Conservation (phyloP, 64 coral and sea anemone species). For the Dendronephthya gigantea region DNA sequence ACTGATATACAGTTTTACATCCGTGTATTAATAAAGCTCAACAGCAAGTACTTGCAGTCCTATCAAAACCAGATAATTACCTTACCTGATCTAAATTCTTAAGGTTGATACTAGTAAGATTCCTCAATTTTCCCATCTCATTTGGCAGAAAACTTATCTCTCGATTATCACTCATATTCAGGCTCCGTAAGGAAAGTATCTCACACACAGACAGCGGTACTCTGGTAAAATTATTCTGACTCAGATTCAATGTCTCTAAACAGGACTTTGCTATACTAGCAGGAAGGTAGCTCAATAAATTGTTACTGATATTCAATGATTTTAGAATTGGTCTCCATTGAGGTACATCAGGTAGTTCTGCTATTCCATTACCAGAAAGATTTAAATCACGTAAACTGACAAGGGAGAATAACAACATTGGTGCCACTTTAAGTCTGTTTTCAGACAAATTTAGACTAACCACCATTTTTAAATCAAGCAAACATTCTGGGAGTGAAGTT, state of each 20-base stretch:
- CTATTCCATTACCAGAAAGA: slow-evolving; percentile 56
- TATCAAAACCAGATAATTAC: too few species aligned
- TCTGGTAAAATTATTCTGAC: slow-evolving; percentile 68
- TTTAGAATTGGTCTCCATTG: slow-evolving; percentile 58
- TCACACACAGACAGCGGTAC: slow-evolving; percentile 69
- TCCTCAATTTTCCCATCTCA: slow-evolving; percentile 75
- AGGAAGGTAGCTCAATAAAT: slow-evolving; percentile 49
- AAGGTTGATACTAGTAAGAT: slow-evolving; percentile 49
- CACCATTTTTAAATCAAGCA: slow-evolving; percentile 51
- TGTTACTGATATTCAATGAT: slow-evolving; percentile 56
- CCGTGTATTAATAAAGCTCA: too few species aligned
- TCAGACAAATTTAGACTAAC: slow-evolving; percentile 54
- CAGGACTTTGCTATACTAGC: slow-evolving; percentile 48
- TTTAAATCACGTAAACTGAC: slow-evolving; percentile 50
- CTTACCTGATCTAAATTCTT: slow-evolving; percentile 86
- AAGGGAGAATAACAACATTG: slow-evolving; percentile 50
- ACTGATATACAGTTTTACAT: too few species aligned
- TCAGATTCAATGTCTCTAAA: slow-evolving; percentile 47
- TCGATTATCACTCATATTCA: slow-evolving; percentile 80
- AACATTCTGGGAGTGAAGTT: slow-evolving; percentile 41
- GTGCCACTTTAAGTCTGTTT: slow-evolving; percentile 60
- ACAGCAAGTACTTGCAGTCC: too few species aligned
- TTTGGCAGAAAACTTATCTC: slow-evolving; percentile 57
- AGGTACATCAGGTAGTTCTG: slow-evolving; percentile 50
- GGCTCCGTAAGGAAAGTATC: slow-evolving; percentile 39